A percentile compares a stretch with the other conserved stretches of the same genome.
These are phyloP conservation scores for Channa maculata DNA, from an alignment of 2,113 vertebrate genomes.

Conservation along the genomic window DNA sequence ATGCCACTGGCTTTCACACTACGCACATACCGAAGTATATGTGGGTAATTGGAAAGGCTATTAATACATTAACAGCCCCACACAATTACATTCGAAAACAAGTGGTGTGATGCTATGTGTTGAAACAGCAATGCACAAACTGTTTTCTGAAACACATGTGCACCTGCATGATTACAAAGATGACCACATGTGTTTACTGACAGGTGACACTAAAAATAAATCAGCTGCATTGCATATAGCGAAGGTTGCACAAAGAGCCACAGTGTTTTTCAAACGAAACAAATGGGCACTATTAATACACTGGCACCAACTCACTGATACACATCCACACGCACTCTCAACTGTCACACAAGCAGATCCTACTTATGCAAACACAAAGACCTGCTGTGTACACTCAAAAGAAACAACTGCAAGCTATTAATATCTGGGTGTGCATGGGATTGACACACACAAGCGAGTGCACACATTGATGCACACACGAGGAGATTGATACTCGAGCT, in stretches of 20 bases:
- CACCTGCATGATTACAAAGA: slow-evolving; percentile 50
- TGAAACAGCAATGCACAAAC: slow-evolving; percentile 34
- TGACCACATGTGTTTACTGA: slow-evolving; percentile 63
- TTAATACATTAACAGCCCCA: slow-evolving; percentile 55
- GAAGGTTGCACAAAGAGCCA: slow-evolving; percentile 50
- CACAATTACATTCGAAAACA: slow-evolving; percentile 50
- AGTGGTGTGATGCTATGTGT: slow-evolving; percentile 58
- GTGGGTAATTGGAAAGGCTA: slow-evolving; percentile 50
- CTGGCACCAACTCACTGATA: slow-evolving; percentile 30
- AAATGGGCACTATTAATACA: slow-evolving; percentile 76
- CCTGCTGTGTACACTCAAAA: slow-evolving; percentile 71
- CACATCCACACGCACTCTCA: slow-evolving; percentile 47
- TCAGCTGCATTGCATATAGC: neutral
- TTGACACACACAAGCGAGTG: slow-evolving; percentile 36
- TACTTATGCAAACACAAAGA: slow-evolving; percentile 78
- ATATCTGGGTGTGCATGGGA: slow-evolving; percentile 63
- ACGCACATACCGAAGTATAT: slow-evolving; percentile 41
- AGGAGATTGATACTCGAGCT: slow-evolving; percentile 79
- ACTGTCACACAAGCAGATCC: slow-evolving; percentile 69
- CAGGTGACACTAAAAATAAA: slow-evolving; percentile 81
- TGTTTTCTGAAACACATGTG: slow-evolving; percentile 42
- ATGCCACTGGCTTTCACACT: slow-evolving; percentile 2
- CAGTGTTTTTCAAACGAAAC: slow-evolving; percentile 61
- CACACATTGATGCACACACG: slow-evolving; percentile 55
- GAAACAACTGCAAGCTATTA: slow-evolving; percentile 78